Evolutionary conservation across 2,113 vertebrate species (phyloP).

Genomic region (Toxotes chatareus): DNA sequence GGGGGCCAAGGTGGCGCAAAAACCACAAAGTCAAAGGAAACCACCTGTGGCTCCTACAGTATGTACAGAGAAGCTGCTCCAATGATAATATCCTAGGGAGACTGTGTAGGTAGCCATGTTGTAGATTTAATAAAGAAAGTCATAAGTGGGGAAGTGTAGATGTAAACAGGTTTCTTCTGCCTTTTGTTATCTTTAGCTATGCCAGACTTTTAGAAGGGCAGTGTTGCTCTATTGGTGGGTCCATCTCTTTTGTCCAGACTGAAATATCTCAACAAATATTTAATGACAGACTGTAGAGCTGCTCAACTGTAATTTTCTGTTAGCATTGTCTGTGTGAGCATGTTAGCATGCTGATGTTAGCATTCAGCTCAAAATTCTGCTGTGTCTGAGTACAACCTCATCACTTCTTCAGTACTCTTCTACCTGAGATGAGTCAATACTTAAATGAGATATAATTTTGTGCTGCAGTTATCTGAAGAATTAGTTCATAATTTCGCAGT

Average conservation of each 20-base stretch:
- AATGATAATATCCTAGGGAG: conserved; percentile 46
- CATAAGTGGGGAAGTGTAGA: background rate
- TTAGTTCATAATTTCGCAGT: background rate
- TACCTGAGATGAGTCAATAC: no score
- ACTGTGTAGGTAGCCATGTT: background rate
- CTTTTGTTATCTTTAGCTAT: background rate
- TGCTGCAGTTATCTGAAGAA: background rate
- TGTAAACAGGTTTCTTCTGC: background rate
- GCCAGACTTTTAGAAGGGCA: background rate
- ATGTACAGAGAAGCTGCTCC: conserved; percentile 3
- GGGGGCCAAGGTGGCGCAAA: conserved; percentile 25
- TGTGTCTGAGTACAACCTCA: no score
- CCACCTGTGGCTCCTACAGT: conserved; percentile 36
- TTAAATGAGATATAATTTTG: no score
- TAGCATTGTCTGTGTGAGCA: no score
- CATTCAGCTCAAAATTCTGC: no score
- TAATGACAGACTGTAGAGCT: no score
- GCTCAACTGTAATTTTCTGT: background rate
- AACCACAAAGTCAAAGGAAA: conserved; percentile 42
- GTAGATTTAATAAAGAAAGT: background rate
- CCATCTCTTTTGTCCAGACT: background rate
- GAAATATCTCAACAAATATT: no score
- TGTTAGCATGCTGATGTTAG: no score
- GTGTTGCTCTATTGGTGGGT: background rate
- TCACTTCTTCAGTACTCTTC: no score